Base-by-base conservation (phyloP, 2,113 vertebrate species). In the Lota lota region DNA sequence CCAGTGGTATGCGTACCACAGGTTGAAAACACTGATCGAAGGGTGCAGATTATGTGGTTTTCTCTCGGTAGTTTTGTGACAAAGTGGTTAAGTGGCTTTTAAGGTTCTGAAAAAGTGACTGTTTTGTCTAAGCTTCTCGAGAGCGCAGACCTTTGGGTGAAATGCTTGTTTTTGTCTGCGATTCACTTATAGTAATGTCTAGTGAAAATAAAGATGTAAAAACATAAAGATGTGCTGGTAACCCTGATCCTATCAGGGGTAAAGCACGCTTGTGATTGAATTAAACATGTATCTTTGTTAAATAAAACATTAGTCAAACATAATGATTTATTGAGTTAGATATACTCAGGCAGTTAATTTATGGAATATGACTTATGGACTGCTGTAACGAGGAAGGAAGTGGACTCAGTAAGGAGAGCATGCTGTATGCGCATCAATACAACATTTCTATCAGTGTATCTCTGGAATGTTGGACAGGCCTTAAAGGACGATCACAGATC, bases 261-360 rank as follows among this genome's bases (percentile, higher is more conserved):
- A 78, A 80, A 80, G 73, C 79, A 72, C 67, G 54, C 36, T 47
- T 63, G 68, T 74, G 65, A 82, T 77, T 79, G 73, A 85, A 83
- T 86, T 76, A 77, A 81, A 85, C 83, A 85, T 76, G 77, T 70
- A 77, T 62, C 51, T 10, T 51, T 72, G 64, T 76, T 85, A 82
- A 84, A 86, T 86, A 83, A 88, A 87, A 87, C 78, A 88, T 84
- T 71, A 81, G 66, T 56, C 73, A 73, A 81, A 33, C n/a, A 80
- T 83, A 53, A 79, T 75, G 63, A 79, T 78, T 79, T 67, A 86
- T 69, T 80, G 63, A 81, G 84, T 83, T 75, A 90, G 71, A 63
- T 63, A 28, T 82, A 86, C 81, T 74, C 81, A 74, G 63, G 64
- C 77, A 84, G 81, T 85, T 76, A 76, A 86, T 86, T 72, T 75